phyloP scores from a whole-genome alignment of 2,113 vertebrate genomes.

The Podiceps cristatus region DNA sequence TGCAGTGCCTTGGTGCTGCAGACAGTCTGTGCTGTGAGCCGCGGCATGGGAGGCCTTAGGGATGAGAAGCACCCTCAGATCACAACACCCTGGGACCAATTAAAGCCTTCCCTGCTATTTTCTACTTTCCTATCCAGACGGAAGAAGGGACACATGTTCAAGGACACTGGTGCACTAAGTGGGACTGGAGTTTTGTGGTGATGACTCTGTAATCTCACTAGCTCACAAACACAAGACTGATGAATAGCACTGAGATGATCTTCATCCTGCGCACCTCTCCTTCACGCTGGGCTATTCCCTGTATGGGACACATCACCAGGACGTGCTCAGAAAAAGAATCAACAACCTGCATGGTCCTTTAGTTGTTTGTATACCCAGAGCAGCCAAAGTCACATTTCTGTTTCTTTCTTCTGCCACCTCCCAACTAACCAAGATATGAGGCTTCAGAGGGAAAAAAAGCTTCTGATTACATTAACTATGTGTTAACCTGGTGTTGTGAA shows the following conservation, averaged over 20 bases:
- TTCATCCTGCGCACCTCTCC: background rate
- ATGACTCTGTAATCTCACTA: background rate
- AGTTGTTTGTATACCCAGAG: background rate
- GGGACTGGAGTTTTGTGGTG: background rate
- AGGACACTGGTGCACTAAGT: background rate
- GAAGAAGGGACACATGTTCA: background rate
- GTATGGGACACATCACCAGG: background rate
- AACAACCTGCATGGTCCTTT: background rate
- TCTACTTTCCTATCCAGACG: background rate
- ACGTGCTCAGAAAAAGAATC: background rate
- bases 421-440: background rate
- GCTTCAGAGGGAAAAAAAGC: background rate
- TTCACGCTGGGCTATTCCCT: rapidly evolving
- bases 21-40: background rate
- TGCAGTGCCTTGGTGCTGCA: background rate
- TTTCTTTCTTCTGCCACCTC: background rate
- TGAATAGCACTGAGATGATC: background rate
- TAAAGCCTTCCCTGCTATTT: background rate
- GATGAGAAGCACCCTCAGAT: background rate
- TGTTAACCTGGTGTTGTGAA: background rate
- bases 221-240: background rate
- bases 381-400: too few species aligned
- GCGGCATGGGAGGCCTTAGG: background rate
- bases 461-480: background rate
- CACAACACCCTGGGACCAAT: background rate